Percentiles rank a stretch among this genome's conserved stretches.
phyloP scores from a whole-genome alignment of 1,140 invertebrate species.

The Drosophila nigromelanica region DNA sequence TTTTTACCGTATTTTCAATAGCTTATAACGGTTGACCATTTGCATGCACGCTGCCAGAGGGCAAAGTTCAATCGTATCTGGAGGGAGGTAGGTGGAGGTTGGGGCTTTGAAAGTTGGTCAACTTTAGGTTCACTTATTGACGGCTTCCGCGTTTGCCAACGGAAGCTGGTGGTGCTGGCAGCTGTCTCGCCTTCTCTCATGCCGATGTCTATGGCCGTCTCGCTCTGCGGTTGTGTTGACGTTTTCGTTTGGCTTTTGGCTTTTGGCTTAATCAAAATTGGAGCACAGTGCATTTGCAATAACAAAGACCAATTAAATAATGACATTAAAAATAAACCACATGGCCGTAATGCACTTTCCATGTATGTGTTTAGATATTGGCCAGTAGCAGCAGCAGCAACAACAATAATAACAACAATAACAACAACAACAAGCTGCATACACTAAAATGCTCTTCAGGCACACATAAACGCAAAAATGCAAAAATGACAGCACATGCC shows the following conservation, averaged over 20 bases:
- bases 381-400: slow-evolving; percentile 46
- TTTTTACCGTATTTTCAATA: no score
- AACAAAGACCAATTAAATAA: slow-evolving; percentile 67
- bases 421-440: slow-evolving; percentile 17
- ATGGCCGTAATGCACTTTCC: slow-evolving; percentile 69
- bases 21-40: not conserved
- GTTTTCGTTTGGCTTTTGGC: slow-evolving; percentile 23
- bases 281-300: slow-evolving; percentile 32
- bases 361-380: slow-evolving; percentile 52
- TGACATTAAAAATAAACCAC: slow-evolving; percentile 40
- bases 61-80: not conserved
- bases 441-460: slow-evolving; percentile 11
- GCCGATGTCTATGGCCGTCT: not conserved
- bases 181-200: not conserved
- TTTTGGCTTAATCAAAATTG: slow-evolving; percentile 40
- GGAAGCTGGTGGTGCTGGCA: not conserved
- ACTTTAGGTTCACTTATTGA: not conserved
- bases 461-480: slow-evolving; percentile 34
- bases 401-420: not conserved
- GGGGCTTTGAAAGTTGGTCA: not conserved
- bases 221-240: not conserved
- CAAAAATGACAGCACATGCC: slow-evolving; percentile 18
- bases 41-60: not conserved
- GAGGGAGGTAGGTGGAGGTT: not conserved
- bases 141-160: slow-evolving; percentile 4